phyloP scores from a whole-genome alignment of 64 coral and sea anemone genomes.

The Actinia tenebrosa region DNA sequence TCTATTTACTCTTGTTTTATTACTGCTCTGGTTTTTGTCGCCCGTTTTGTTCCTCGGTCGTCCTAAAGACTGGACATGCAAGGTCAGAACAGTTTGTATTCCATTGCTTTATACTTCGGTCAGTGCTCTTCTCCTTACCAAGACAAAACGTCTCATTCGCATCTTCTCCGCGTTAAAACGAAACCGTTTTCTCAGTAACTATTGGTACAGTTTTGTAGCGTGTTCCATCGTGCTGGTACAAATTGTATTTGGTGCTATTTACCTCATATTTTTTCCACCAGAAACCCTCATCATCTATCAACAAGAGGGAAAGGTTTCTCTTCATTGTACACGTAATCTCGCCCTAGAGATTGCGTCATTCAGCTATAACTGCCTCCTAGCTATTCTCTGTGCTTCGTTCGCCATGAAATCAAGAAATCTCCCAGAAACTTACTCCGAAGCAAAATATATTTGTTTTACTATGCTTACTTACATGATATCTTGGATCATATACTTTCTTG shows the following conservation, averaged over 20 bases:
- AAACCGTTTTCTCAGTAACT: constrained; percentile 71
- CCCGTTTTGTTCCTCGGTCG: constrained; percentile 52
- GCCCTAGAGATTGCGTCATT: constrained; percentile 46
- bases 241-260: constrained; percentile 23
- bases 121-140: constrained; percentile 71
- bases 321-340: constrained; percentile 47
- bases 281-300: constrained; percentile 13
- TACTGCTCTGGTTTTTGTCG: constrained; percentile 56
- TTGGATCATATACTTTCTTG: constrained; percentile 43
- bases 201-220: constrained; percentile 73
- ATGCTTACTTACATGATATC: constrained; percentile 63
- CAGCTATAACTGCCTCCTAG: constrained; percentile 54
- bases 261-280: constrained; percentile 56
- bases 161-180: constrained; percentile 71
- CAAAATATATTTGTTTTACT: constrained; percentile 56
- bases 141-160: constrained; percentile 76
- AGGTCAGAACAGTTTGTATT: constrained; percentile 37
- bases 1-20: constrained; percentile 53
- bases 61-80: constrained; percentile 43
- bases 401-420: constrained; percentile 63
- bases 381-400: constrained; percentile 32
- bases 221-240: constrained; percentile 67
- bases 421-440: constrained; percentile 68
- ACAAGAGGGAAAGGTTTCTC: background rate
- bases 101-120: constrained; percentile 69